Conservation (phyloP, 2,888 invertebrate genomes). For the Tortricodes alternella region DNA sequence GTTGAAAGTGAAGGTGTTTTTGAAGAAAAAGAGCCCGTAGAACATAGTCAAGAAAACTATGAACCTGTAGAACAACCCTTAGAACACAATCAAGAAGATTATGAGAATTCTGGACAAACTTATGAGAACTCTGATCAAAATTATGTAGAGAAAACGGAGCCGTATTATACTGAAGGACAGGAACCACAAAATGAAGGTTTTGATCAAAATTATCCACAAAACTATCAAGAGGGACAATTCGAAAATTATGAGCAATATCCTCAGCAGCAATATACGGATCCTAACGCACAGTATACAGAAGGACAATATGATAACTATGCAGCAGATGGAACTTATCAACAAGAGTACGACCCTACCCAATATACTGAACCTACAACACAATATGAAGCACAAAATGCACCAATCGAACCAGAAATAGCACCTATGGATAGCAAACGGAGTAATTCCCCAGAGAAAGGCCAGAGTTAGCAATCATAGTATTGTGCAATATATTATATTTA, state of each 20-base stretch:
- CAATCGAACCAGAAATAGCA: conserved; percentile 26
- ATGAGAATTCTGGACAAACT: conserved; percentile 30
- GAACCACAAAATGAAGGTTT: conserved; percentile 41
- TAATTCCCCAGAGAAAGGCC: conserved; percentile 49
- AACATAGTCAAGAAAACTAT: neutral
- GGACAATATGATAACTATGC: conserved; percentile 58
- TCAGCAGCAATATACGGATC: conserved; percentile 53
- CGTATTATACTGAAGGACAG: conserved; percentile 25
- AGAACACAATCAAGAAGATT: conserved; percentile 34
- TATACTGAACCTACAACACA: conserved; percentile 44
- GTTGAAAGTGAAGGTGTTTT: conserved; percentile 23
- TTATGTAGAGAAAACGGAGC: conserved; percentile 28
- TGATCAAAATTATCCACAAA: conserved; percentile 46
- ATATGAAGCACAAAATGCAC: conserved; percentile 23
- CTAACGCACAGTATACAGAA: conserved; percentile 55
- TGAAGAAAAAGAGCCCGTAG: conserved; percentile 18
- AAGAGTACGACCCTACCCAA: conserved; percentile 56
- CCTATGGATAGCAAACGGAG: conserved; percentile 43
- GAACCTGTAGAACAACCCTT: neutral
- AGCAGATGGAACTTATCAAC: conserved; percentile 55
- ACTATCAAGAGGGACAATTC: conserved; percentile 51
- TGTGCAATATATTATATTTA: conserved; percentile 71
- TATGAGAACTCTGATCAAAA: conserved; percentile 38
- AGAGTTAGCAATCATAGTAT: conserved; percentile 65
- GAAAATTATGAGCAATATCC: conserved; percentile 59